phyloP scores from a whole-genome alignment of 2,113 vertebrate genomes.

The Myiozetetes cayanensis region DNA sequence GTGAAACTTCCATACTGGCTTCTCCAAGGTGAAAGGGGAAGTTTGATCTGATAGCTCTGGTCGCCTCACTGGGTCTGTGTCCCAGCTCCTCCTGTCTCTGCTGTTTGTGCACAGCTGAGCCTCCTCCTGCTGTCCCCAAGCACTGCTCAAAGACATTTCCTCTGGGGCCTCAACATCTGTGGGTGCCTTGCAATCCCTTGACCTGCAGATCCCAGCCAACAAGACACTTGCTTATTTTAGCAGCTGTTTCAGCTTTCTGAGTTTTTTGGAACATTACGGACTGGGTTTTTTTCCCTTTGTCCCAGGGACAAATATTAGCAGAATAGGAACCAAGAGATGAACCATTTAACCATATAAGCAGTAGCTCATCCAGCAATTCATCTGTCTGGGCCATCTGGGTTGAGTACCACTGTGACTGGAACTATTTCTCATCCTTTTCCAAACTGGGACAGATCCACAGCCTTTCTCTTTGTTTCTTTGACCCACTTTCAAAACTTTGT shows the following conservation, averaged over 20 bases:
- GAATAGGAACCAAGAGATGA: constrained; percentile 11
- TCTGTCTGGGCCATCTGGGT: neutral
- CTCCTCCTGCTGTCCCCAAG: neutral
- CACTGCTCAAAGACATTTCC: constrained; percentile 35
- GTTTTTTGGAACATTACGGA: constrained; percentile 41
- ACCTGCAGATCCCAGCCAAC: constrained; percentile 34
- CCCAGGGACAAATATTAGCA: constrained; percentile 26
- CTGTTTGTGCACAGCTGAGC: constrained; percentile 10
- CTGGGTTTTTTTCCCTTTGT: constrained; percentile 25
- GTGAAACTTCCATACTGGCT: neutral
- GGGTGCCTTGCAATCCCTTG: constrained; percentile 41
- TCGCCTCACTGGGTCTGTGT: neutral
- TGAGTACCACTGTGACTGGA: neutral
- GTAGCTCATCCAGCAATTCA: neutral
- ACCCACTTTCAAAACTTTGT: constrained; percentile 15
- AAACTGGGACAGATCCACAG: neutral
- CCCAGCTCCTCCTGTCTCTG: neutral
- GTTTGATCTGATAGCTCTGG: neutral
- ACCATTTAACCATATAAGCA: constrained; percentile 10
- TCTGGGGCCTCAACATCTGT: constrained; percentile 49
- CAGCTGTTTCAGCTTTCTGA: constrained; percentile 57
- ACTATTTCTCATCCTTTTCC: neutral
- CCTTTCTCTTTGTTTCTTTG: neutral
- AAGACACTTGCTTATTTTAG: constrained; percentile 59
- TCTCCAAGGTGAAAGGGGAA: neutral